Base-by-base conservation (phyloP, 2,113 vertebrate species). In the Cyanoramphus novaezelandiae region DNA sequence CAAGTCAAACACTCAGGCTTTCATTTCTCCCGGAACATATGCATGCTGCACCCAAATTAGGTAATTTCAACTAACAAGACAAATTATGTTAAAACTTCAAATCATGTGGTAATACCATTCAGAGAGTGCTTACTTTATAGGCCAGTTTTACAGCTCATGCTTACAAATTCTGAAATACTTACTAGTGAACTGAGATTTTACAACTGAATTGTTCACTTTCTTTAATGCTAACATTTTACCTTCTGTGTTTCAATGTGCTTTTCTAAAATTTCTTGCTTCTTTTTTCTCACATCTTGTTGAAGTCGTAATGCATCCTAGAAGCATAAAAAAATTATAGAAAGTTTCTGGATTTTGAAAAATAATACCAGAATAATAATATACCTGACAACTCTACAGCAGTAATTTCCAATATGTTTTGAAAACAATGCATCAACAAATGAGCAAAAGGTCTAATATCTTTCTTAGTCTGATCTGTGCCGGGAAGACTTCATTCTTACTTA, bases 181-280 rank as follows among this genome's bases (percentile, higher is more conserved):
- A 60, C 14, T 31, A 35, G 3, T 17, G 13, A 79, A 75, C 6
- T 55, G 28, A 77, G 29, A 87, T 57, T 82, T 90, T 72, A 41
- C 17, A 80, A 82, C 17, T 44, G 23, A 60, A 69, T 4, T 55
- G 6, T 8, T 28, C 10, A 33, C 18, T 65, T 37, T 50, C 27
- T 84, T 50, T 47, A 90, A 90, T 5, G n/a, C 33, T 78, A 80
- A 20, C 11, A 79, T 60, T 86, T 97, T 98, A 99, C 99, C 99
- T 99, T 99, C 95, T 99, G 99, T 71, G 99, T 99, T 98, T 99
- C 99, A 82, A 99, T 99, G 96, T 99, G 99, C 95, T 99, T 99
- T 98, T 99, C 99, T 95, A 99, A 97, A 96, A 99, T 99, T 97
- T 99, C 99, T 97, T 99, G 99, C 88, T 99, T 99, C 98, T 99